Base-by-base conservation (phyloP, 2,888 invertebrate species). In the Lycaena phlaeas region DNA sequence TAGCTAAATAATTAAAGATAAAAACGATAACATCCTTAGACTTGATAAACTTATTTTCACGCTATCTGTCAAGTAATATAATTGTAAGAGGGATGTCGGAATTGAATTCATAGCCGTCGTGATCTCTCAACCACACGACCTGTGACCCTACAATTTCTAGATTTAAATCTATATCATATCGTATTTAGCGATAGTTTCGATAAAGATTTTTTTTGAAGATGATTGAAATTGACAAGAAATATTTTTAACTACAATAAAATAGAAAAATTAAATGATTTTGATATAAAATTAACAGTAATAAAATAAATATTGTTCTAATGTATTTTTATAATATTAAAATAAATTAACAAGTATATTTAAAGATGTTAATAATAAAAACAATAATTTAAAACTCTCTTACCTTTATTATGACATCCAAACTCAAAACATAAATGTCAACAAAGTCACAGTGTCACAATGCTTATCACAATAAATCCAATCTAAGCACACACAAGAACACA, bases 331-430 rank as follows among this genome's bases (percentile, higher is more conserved):
- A n/a, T n/a, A n/a, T n/a, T n/a, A n/a, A n/a, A n/a, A n/a, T n/a
- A n/a, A n/a, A n/a, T n/a, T n/a, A n/a, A n/a, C n/a, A n/a, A 11
- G 37, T 42, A 41, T 17, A 11, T 15, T 6, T 6, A 28, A 9
- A 28, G 17, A 28, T 40, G 14, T 43, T 27, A 40, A 43, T 37
- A 30, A 37, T 31, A 40, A 29, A 4, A 36, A 26, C 25, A 40
- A 31, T 27, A 42, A 30, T 10, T 17, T 7, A 17, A 43, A 48
- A 45, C 42, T 54, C 42, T 54, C 77, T 75, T 60, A 82, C 82
- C 82, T 79, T 76, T 76, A 54, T 56, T 71, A 70, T 54, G 66
- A 70, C 70, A 81, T 82, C 79, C 79, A 77, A 77, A 72, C 54
- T 61, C 47, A 63, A 64, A 65, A 44, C 45, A 51, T 44, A 49